Evolutionary conservation across 2,888 invertebrate species (phyloP).

Genomic region (Harpagoxenus sublaevis): DNA sequence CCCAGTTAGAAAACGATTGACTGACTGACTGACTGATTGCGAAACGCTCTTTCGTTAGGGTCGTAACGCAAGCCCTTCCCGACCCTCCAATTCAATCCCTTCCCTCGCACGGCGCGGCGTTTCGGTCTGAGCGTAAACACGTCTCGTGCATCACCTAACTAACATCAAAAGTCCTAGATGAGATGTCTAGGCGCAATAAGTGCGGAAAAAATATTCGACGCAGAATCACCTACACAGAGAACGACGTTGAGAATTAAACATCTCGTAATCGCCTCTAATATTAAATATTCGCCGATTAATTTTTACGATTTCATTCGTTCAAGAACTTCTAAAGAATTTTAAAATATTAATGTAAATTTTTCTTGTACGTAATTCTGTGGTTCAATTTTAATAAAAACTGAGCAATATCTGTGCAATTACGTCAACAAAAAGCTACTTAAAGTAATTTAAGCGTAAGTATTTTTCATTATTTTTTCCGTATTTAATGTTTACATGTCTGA

Average conservation of each 20-base stretch:
- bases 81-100: conserved; percentile 21
- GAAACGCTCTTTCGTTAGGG: conserved; percentile 43
- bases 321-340: background rate
- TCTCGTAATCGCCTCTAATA: background rate
- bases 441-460: background rate
- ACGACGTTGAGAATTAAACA: background rate
- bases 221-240: background rate
- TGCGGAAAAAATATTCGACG: background rate
- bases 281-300: background rate
- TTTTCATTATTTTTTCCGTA: background rate
- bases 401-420: background rate
- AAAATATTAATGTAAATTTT: background rate
- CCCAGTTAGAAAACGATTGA: conserved; percentile 77
- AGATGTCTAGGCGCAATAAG: background rate
- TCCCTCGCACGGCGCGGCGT: background rate
- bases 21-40: conserved; percentile 80
- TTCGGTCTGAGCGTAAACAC: conserved; percentile 20
- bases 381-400: background rate
- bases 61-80: conserved; percentile 10
- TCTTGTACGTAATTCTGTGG: background rate
- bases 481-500: background rate
- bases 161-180: background rate
- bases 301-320: background rate
- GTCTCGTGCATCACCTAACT: conserved; percentile 7
- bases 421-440: background rate